Conservation (phyloP, 2,888 invertebrate genomes). For the Luperina nickerlii region DNA sequence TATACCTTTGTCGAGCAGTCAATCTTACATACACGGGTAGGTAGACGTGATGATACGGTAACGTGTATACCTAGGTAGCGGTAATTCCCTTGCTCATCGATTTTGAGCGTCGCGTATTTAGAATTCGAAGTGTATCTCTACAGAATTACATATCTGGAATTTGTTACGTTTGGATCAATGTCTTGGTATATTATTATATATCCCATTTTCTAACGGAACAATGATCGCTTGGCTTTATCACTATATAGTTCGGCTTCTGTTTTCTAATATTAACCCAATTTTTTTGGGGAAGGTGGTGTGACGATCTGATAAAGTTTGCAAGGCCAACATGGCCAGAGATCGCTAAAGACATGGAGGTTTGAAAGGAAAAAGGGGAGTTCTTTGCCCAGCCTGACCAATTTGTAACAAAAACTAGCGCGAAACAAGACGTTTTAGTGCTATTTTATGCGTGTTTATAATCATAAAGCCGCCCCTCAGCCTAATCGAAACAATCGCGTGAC, state of each 20-base stretch:
- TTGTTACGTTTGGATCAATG: slow-evolving; percentile 28
- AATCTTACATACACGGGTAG: slow-evolving; percentile 16
- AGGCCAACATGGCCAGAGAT: background rate
- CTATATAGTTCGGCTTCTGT: background rate
- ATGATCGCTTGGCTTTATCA: too few relatives aligned
- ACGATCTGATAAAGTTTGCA: background rate
- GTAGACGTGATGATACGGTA: slow-evolving; percentile 12
- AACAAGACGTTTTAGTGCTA: slow-evolving; percentile 38
- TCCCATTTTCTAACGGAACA: background rate
- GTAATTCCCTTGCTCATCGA: slow-evolving; percentile 35
- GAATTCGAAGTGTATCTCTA: background rate
- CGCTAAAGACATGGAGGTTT: background rate
- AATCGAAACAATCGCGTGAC: slow-evolving; percentile 59
- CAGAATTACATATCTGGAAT: slow-evolving; percentile 9
- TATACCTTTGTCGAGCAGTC: background rate
- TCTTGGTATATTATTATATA: background rate
- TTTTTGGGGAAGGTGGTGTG: background rate
- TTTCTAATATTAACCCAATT: background rate
- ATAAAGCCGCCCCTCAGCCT: slow-evolving; percentile 35
- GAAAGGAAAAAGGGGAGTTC: background rate
- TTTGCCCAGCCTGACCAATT: background rate
- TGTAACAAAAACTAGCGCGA: slow-evolving; percentile 14
- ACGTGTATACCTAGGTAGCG: slow-evolving; percentile 25
- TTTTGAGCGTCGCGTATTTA: slow-evolving; percentile 13
- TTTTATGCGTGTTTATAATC: slow-evolving; percentile 32